Evolutionary conservation across 2,113 vertebrate species (phyloP), one percentile per base, ranked within the genome.

Genomic region (Atrichornis clamosus): DNA sequence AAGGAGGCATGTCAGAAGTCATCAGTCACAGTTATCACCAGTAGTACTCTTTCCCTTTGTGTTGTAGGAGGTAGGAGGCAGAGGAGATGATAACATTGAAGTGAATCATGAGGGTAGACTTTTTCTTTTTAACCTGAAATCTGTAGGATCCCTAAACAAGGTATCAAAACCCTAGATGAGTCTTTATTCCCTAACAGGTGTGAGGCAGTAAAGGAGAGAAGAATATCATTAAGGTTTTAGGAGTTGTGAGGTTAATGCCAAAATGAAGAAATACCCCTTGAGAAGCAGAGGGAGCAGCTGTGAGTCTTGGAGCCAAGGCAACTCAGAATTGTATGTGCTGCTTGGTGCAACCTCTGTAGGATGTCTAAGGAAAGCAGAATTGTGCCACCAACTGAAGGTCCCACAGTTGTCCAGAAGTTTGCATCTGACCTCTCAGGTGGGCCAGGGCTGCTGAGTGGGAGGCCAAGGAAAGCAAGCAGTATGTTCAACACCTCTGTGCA

Each of bases 291-390:
- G 19, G 6, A 82, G 5, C 13, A 70, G 19, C 2, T 7, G 0
- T 21, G 10, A 92, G 6, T 50, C 49, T 41, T 59, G 6, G 24
- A 11, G 10, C 9, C 18, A 44, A 24, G 12, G 6, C 5, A 84
- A 16, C 15, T 35, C 37, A 19, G 4, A 41, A 55, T 0, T 1
- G 41, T 23, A 3, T 7, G 6, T 2, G 0, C 7, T 30, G 3
- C 15, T 84, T 4, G 2, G 13, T 50, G 11, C 11, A 64, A 16
- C 7, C 11, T 70, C 49, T 33, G 28, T 10, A 50, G 44, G 20
- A 56, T 23, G 9, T 28, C 55, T 74, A 35, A 77, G 18, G 39
- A 87, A n/a, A 73, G 23, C 16, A 47, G 15, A 82, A 56, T 35
- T 87, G 3, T 50, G 2, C 11, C 21, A 78, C 21, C 32, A 74